These are phyloP conservation scores for Heloderma charlesbogerti DNA, from an alignment of 2,113 vertebrate genomes.

Conservation along the genomic window DNA sequence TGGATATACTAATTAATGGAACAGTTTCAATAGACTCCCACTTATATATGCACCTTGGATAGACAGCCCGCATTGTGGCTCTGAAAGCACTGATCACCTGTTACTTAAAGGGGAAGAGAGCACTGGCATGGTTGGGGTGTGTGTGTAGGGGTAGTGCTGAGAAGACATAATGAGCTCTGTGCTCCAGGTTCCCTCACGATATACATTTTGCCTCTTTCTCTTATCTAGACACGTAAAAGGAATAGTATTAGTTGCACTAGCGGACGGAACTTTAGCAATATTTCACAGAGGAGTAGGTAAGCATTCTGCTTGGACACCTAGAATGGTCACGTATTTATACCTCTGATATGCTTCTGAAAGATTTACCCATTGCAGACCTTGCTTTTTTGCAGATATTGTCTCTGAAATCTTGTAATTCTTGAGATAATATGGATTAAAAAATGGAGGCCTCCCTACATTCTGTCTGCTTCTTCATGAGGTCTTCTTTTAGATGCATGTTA, in stretches of 20 bases:
- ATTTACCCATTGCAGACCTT: not conserved
- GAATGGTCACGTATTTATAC: not conserved
- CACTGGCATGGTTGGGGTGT: not conserved
- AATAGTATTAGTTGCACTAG: constrained; percentile 93
- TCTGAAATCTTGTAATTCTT: not conserved
- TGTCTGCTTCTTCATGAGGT: not conserved
- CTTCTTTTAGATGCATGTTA: not conserved
- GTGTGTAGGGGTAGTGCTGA: not conserved
- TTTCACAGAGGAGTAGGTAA: constrained; percentile 96
- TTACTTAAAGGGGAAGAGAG: not conserved
- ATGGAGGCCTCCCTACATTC: not conserved
- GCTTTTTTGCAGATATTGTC: not conserved
- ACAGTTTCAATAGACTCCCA: not conserved
- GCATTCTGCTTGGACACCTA: constrained; percentile 38
- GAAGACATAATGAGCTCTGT: not conserved
- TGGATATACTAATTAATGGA: not conserved
- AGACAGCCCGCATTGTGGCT: not conserved
- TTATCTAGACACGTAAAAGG: constrained; percentile 93
- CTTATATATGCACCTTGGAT: not conserved
- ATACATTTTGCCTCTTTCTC: constrained; percentile 38
- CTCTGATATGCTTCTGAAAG: not conserved
- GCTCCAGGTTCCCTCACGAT: not conserved
- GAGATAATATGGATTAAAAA: not conserved
- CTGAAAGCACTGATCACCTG: not conserved
- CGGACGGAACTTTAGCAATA: constrained; percentile 94